Base-by-base conservation (phyloP, 2,797 vertebrate genomes). In the Anomalospiza imberbis region DNA sequence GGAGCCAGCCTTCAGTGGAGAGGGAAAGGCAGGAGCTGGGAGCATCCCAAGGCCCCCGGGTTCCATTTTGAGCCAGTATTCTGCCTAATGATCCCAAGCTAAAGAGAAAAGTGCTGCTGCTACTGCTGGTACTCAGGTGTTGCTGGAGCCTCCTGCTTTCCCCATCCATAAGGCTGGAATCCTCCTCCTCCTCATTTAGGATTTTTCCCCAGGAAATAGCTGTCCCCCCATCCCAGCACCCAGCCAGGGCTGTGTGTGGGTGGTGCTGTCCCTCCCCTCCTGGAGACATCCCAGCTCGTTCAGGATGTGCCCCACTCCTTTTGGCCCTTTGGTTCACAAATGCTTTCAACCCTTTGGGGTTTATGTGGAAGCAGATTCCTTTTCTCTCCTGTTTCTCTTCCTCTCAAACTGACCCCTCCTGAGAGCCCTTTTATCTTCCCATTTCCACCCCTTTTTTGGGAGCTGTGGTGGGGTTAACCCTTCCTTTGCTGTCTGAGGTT, bases 391-490 rank as follows among this genome's bases (percentile, higher is more conserved):
- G 67, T 60, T 91, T 80, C 66, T 79, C 68, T 94, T 75, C 79
- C 73, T 88, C 85, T 89, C 79, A 47, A 51, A 66, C 51, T 91
- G 94, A 84, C 73, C 65, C 62, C 70, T 91, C 54, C 62, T 68
- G 85, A 86, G 76, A 89, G 57, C 65, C 79, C 58, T 93, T 96
- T 92, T 75, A 78, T 94, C 82, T 91, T 77, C 38, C 72, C 50
- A 54, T 58, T 94, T 83, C 55, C 91, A 93, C 68, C 28, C 60
- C 57, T 67, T 77, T 63, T 58, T 6, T 12, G 2, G 1, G 16
- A n/a, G 14, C 12, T 38, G 15, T 62, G 25, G 14, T 38, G 70
- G 57, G 3, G 4, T 96, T 94, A 95, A 91, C 88, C 31, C 73
- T 89, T 92, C 54, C 47, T 47, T 57, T 85, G 28, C 78, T 36